Evolutionary conservation across 2,113 vertebrate genomes (phyloP).

Genomic region (Motacilla tschutschensis): DNA sequence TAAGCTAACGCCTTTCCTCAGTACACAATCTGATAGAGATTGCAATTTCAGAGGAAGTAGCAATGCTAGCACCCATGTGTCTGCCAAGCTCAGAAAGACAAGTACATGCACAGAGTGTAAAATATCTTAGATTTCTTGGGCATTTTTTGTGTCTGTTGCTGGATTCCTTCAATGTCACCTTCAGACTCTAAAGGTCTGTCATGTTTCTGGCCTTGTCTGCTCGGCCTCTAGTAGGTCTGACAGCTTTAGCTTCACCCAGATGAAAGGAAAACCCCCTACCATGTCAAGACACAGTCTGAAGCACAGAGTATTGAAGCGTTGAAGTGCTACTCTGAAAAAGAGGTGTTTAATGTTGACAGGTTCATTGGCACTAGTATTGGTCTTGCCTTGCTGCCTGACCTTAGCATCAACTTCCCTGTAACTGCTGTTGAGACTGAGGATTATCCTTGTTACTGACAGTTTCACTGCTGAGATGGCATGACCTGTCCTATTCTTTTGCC

Average conservation of each 20-base stretch:
- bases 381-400: constrained; percentile 10
- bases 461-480: constrained; percentile 14
- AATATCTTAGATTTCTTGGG: neutral
- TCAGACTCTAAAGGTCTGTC: neutral
- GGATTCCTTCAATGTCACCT: neutral
- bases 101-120: neutral
- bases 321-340: neutral
- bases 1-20: neutral
- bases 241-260: neutral
- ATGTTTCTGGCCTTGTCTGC: neutral
- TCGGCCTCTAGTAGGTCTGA: neutral
- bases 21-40: neutral
- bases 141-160: neutral
- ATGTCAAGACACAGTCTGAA: neutral
- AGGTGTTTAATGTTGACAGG: constrained; percentile 34
- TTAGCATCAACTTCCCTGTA: constrained; percentile 23
- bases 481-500: constrained; percentile 14
- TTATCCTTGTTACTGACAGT: constrained; percentile 30
- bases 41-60: neutral
- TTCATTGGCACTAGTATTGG: constrained; percentile 11
- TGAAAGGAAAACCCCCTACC: neutral
- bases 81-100: constrained; percentile 2
- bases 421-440: constrained; percentile 12
- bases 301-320: neutral
- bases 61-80: neutral